Evolutionary conservation across 1,140 invertebrate species (phyloP).

Genomic region (Eupristina koningsbergeri): DNA sequence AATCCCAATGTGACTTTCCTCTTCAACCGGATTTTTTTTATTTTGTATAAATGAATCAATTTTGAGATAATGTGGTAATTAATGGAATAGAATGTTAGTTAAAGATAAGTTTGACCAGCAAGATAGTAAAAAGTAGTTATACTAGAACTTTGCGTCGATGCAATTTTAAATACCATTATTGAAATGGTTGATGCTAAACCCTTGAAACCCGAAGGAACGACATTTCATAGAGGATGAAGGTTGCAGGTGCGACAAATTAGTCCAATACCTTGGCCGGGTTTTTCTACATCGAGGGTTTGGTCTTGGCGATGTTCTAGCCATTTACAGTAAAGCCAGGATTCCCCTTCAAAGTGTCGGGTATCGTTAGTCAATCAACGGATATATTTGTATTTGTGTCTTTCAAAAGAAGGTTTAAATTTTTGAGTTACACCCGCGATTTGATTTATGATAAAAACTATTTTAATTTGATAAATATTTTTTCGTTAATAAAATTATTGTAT

Average conservation of each 20-base stretch:
- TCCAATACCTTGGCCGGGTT: conserved; percentile 45
- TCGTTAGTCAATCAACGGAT: not conserved
- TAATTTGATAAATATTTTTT: not conserved
- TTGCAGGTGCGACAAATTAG: not conserved
- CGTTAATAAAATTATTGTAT: too few relatives aligned
- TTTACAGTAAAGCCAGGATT: conserved; percentile 50
- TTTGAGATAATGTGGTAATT: too few relatives aligned
- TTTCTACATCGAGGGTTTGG: conserved; percentile 43
- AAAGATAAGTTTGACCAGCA: too few relatives aligned
- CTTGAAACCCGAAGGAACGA: not conserved
- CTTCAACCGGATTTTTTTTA: not conserved
- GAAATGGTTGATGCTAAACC: not conserved
- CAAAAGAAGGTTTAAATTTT: not conserved
- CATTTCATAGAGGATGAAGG: not conserved
- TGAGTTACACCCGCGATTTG: conserved; percentile 18
- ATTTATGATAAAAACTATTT: not conserved
- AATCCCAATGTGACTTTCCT: not conserved
- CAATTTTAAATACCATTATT: not conserved
- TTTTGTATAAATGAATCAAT: too few relatives aligned
- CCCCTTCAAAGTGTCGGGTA: conserved; percentile 7
- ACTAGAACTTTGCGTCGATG: not conserved
- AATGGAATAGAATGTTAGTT: too few relatives aligned
- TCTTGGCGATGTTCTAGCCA: conserved; percentile 24
- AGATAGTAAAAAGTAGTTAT: not conserved
- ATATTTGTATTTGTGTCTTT: not conserved